A percentile compares a stretch with the other conserved stretches of the same genome.
phyloP scores from a whole-genome alignment of 2,797 vertebrate species.

The Columba guinea region DNA sequence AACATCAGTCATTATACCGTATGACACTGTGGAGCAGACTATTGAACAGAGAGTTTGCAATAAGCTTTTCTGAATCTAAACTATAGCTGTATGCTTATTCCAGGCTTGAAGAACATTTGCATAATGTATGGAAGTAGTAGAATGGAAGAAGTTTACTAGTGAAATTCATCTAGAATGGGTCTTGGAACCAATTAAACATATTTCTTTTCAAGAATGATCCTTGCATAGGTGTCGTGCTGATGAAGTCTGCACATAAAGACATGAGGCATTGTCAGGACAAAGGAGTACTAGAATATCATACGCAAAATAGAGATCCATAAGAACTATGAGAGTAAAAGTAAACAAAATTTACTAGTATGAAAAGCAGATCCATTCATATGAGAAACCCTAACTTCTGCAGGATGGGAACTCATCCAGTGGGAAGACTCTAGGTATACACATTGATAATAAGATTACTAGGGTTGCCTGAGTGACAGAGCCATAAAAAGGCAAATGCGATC shows the following conservation, averaged over 20 bases:
- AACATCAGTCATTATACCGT: neutral
- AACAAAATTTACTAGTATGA: neutral
- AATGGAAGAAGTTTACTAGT: neutral
- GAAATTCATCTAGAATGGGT: neutral
- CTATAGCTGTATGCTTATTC: neutral
- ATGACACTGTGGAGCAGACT: neutral
- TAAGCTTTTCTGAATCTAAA: neutral
- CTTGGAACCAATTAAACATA: neutral
- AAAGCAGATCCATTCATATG: neutral
- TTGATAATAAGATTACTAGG: neutral
- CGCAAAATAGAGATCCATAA: neutral
- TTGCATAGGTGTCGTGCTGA: neutral
- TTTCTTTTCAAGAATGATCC: neutral
- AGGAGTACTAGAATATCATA: neutral
- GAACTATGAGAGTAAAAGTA: neutral
- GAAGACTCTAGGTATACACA: neutral
- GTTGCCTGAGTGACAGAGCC: neutral
- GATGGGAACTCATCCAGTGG: neutral
- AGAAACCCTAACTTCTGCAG: neutral
- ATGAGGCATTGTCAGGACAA: neutral
- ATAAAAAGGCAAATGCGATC: neutral
- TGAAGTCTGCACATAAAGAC: neutral
- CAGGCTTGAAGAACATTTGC: neutral
- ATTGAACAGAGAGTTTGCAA: neutral
- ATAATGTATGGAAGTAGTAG: neutral